Evolutionary conservation across 1,140 invertebrate genomes (phyloP).

Genomic region (Aphaenogaster rudis): DNA sequence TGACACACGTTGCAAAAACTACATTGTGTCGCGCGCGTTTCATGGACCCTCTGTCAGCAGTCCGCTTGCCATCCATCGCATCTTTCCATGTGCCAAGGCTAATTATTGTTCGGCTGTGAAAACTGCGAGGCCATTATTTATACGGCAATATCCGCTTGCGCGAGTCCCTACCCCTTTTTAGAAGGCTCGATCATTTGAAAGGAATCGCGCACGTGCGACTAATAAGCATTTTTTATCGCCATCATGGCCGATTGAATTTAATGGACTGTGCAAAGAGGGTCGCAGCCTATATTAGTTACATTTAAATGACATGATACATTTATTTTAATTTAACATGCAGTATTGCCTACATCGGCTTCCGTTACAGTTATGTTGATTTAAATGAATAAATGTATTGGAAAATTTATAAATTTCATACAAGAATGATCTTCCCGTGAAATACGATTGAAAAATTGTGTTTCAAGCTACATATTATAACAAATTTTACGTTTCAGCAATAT

Average conservation of each 20-base stretch:
- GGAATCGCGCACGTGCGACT: constrained; percentile 70
- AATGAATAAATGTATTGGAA: constrained; percentile 59
- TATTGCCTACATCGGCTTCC: constrained; percentile 11
- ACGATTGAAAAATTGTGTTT: constrained; percentile 44
- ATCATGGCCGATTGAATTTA: constrained; percentile 65
- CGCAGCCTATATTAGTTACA: constrained; percentile 63
- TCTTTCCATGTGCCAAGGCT: constrained; percentile 48
- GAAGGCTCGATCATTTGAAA: constrained; percentile 53
- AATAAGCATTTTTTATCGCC: constrained; percentile 74
- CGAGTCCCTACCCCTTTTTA: constrained; percentile 56
- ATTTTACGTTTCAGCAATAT: constrained; percentile 50
- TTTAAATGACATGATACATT: constrained; percentile 52
- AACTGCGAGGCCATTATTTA: constrained; percentile 69
- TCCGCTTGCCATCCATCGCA: constrained; percentile 5
- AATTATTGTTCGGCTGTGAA: constrained; percentile 65
- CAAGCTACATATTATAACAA: constrained; percentile 40
- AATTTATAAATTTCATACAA: constrained; percentile 64
- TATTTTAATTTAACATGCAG: constrained; percentile 52
- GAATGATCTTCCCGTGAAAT: constrained; percentile 21
- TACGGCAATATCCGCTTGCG: constrained; percentile 64
- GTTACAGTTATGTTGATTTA: constrained; percentile 52
- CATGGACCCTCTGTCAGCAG: constrained; percentile 6
- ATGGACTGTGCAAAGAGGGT: constrained; percentile 29
- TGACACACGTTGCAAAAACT: constrained; percentile 36
- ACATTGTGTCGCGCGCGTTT: constrained; percentile 42